Evolutionary conservation across 2,113 vertebrate genomes (phyloP).

Genomic region (Xyliphius kryptos): DNA sequence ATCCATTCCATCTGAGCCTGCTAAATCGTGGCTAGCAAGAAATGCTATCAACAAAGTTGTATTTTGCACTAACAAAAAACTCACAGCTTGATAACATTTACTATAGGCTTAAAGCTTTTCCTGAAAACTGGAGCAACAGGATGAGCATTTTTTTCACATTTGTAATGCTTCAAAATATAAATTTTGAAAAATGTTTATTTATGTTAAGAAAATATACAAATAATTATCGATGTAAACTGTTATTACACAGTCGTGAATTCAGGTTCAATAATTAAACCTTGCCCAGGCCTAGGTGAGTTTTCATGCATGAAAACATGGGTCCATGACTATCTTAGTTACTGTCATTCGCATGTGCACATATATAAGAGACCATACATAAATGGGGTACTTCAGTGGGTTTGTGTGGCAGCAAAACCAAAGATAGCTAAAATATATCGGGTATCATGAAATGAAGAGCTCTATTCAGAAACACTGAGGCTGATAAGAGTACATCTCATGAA

Average conservation of each 20-base stretch:
- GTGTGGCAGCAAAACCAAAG: conserved; percentile 30
- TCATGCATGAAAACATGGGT: neutral
- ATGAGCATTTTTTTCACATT: conserved; percentile 16
- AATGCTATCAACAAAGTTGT: conserved; percentile 51
- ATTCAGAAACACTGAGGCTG: conserved; percentile 61
- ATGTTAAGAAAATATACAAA: neutral
- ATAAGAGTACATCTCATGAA: conserved; percentile 64
- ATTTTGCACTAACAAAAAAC: conserved; percentile 39
- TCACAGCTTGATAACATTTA: conserved; percentile 41
- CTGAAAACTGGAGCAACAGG: conserved; percentile 37
- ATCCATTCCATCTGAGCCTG: conserved; percentile 55
- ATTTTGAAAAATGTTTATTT: too few relatives aligned
- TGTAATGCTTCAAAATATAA: too few relatives aligned
- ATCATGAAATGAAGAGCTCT: conserved; percentile 56
- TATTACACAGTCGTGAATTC: neutral
- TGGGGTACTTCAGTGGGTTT: conserved; percentile 20
- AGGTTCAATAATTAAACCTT: neutral
- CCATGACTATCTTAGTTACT: conserved; percentile 9
- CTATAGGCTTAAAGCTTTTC: conserved; percentile 37
- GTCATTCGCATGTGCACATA: conserved; percentile 10
- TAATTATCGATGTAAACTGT: too few relatives aligned
- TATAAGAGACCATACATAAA: conserved; percentile 10
- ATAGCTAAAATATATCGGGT: conserved; percentile 61
- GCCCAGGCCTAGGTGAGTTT: neutral
- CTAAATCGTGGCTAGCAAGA: conserved; percentile 58